Base-by-base conservation (phyloP, 2,797 vertebrate species). In the Novumbra hubbsi region DNA sequence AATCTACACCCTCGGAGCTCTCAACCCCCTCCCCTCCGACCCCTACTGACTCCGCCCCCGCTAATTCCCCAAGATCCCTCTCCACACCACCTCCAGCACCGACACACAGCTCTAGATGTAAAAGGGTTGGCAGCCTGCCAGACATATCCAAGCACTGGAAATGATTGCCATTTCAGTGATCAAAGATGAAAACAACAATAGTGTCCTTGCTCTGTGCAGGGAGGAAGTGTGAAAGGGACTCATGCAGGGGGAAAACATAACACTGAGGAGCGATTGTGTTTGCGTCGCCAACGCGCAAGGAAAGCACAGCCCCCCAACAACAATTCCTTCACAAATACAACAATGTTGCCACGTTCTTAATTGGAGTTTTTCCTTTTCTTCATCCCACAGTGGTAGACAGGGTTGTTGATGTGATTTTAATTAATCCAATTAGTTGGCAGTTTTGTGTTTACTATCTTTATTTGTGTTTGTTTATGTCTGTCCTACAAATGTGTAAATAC, bases 131-230 rank as follows among this genome's bases (percentile, higher is more conserved):
- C 45, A 5, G 41, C 5, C 41, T 45, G 38, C 27, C 14, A 48
- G 27, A 63, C 63, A 34, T 49, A 30, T 66, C 15, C 21, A 50
- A 73, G 48, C 28, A 49, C 28, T 41, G 5, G 8, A 21, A 49
- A 70, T 75, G 48, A 49, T 15, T 48, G 57, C 63, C 30, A 66
- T 74, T 34, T 38, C 67, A 63, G 64, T 55, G 72, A 78, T 75
- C 17, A 75, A 77, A 74, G 28, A n/a, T 65, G 62, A 75, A 73
- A 66, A 34, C 34, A 50, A n/a, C n/a, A 64, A 70, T n/a, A 55
- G 16, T 28, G 17, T 75, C n/a, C 19, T 45, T 45, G 41, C 9
- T 19, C 30, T 34, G 38, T 32, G 72, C 24, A 73, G 67, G 64
- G 62, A 76, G 16, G 14, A 24, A 34, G 52, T 76, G 50, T 21